Evolutionary conservation across 2,113 vertebrate genomes (phyloP).

Genomic region (Perccottus glenii): DNA sequence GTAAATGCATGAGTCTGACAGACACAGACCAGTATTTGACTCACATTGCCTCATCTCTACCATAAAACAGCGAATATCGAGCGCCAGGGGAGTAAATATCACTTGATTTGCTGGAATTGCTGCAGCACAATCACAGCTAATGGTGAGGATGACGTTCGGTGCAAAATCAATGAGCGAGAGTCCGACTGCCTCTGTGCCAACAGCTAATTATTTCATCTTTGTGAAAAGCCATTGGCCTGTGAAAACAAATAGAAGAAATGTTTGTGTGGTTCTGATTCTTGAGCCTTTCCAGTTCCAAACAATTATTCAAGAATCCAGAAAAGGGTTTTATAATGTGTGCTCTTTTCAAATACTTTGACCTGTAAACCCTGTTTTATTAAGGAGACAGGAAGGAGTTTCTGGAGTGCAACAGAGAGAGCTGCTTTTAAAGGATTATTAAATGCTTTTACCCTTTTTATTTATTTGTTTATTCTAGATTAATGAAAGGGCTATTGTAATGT

Average conservation of each 20-base stretch:
- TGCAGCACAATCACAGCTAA: slow-evolving; percentile 14
- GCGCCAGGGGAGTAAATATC: slow-evolving; percentile 18
- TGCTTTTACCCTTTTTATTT: too few relatives aligned
- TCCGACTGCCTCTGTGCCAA: slow-evolving; percentile 29
- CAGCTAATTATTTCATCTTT: slow-evolving; percentile 37
- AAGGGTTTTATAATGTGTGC: not conserved
- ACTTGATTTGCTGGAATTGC: slow-evolving; percentile 41
- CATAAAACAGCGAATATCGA: not conserved
- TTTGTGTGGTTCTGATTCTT: not conserved
- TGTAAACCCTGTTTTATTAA: not conserved
- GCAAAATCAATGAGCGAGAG: slow-evolving; percentile 44
- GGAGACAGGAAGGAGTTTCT: not conserved
- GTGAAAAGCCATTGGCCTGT: slow-evolving; percentile 7
- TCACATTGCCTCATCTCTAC: too few relatives aligned
- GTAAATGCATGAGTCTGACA: slow-evolving; percentile 7
- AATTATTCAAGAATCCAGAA: slow-evolving; percentile 20
- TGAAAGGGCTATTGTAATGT: too few relatives aligned
- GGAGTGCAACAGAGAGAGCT: not conserved
- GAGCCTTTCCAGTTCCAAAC: not conserved
- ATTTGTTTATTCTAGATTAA: too few relatives aligned
- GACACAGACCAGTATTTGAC: too few relatives aligned
- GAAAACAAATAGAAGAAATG: slow-evolving; percentile 8
- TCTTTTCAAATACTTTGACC: not conserved
- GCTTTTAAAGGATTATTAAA: too few relatives aligned
- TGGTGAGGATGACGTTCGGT: slow-evolving; percentile 29